Base-by-base conservation (phyloP, 2,113 vertebrate species). In the Myrmecophaga tridactyla region DNA sequence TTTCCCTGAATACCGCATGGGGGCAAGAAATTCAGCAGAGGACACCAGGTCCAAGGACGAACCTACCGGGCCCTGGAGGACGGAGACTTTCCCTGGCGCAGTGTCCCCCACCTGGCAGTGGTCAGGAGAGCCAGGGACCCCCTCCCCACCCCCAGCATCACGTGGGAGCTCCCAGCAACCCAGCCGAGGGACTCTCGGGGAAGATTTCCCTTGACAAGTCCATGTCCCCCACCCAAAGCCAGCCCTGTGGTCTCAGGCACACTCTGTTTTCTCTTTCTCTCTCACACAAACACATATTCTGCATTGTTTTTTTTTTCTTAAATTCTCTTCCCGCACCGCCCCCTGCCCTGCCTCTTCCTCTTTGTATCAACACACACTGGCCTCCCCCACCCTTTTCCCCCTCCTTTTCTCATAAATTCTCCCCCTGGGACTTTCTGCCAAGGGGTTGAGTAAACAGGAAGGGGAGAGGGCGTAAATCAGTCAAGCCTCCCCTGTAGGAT, bases 381-480 rank as follows among this genome's bases (percentile, higher is more conserved):
- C 6, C 46, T 27, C 39, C 5, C 5, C n/a, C 2, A 20, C 43
- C n/a, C 23, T 9, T 67, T n/a, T 86, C 75, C 75, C 51, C 78
- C 69, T 51, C 63, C 90, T n/a, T 15, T 4, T 43, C 89, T 90
- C 65, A 65, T 90, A 90, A 92, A 94, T 92, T 78, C 81, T 75
- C 63, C 41, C 39, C 48, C 34, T 21, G 21, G 67, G 91, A 70
- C 76, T 75, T 48, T 80, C 75, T 63, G 91, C 85, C 94, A 91
- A 89, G 63, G 81, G 70, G 56, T 72, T 92, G 69, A 56, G 77
- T 94, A 95, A 96, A 96, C 92, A 96, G 96, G 94, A 96, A 96
- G 70, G 43, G 58, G 53, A 53, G 65, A 29, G 25, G 18, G 15
- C 27, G 75, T 85, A 60, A 72, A 62, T 94, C 77, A 10, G n/a